A percentile compares a stretch with the other conserved stretches of the same genome.
These are phyloP conservation scores for Anhinga rufa DNA, from an alignment of 2,113 vertebrate genomes.

Conservation along the genomic window DNA sequence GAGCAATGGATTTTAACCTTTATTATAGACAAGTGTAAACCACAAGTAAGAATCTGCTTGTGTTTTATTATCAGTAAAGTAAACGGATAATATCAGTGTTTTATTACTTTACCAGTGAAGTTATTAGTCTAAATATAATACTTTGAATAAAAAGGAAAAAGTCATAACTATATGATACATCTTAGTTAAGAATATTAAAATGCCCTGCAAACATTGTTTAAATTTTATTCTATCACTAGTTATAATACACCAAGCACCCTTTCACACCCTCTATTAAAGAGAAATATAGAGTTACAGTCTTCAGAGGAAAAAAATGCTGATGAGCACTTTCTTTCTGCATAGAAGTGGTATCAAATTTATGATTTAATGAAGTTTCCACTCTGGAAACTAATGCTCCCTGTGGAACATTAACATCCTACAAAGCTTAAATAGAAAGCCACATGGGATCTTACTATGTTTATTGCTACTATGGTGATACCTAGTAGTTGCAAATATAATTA, in stretches of 20 bases:
- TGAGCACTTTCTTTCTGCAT: background rate
- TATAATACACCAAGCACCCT: background rate
- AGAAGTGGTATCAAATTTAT: background rate
- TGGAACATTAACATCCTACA: background rate
- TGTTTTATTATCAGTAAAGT: background rate
- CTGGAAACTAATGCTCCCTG: background rate
- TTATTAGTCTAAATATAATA: background rate
- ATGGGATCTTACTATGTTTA: background rate
- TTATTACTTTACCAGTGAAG: background rate
- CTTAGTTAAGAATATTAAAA: background rate
- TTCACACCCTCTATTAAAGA: background rate
- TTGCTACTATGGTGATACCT: background rate
- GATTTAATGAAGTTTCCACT: background rate
- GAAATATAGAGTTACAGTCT: background rate
- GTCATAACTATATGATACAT: background rate
- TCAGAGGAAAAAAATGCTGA: background rate
- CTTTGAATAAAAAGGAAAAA: background rate
- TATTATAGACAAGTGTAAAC: background rate
- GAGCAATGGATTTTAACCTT: background rate
- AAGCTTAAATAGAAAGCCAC: background rate
- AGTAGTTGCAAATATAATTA: background rate
- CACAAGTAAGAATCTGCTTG: background rate
- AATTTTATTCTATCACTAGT: background rate
- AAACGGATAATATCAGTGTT: background rate
- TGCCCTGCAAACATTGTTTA: background rate